Conservation (phyloP, 1,140 invertebrate genomes). For the Rhysida immarginata region DNA sequence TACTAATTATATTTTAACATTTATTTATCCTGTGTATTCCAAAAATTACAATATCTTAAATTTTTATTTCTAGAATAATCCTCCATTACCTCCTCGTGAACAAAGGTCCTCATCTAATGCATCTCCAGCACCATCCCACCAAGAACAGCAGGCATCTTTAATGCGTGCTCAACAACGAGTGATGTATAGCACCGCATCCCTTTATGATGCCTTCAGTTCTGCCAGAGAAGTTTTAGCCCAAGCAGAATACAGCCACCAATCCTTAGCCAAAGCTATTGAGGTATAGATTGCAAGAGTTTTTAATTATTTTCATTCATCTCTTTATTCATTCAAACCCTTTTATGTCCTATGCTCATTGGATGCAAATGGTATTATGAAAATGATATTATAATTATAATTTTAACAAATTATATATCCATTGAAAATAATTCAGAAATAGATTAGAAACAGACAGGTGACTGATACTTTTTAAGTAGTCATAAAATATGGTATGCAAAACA, state of each 20-base stretch:
- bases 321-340: background rate
- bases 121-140: slow-evolving; percentile 24
- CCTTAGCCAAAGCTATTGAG: slow-evolving; percentile 36
- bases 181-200: slow-evolving; percentile 27
- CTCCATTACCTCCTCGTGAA: slow-evolving; percentile 36
- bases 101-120: slow-evolving; percentile 28
- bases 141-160: slow-evolving; percentile 8
- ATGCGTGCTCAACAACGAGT: slow-evolving; percentile 10
- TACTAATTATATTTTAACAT: no score
- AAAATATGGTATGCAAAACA: no score
- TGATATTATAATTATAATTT: no score
- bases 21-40: no score
- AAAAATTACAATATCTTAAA: no score
- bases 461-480: no score
- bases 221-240: slow-evolving; percentile 38
- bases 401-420: no score
- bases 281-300: no score
- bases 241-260: slow-evolving; percentile 34
- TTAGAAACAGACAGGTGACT: no score
- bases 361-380: no score
- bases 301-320: background rate
- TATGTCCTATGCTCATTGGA: no score
- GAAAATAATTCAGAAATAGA: no score
- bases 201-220: slow-evolving; percentile 40
- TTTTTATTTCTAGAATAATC: slow-evolving; percentile 31